These are phyloP conservation scores for Ryuthela nishihirai DNA, from an alignment of 2,888 invertebrate species.

Conservation along the genomic window DNA sequence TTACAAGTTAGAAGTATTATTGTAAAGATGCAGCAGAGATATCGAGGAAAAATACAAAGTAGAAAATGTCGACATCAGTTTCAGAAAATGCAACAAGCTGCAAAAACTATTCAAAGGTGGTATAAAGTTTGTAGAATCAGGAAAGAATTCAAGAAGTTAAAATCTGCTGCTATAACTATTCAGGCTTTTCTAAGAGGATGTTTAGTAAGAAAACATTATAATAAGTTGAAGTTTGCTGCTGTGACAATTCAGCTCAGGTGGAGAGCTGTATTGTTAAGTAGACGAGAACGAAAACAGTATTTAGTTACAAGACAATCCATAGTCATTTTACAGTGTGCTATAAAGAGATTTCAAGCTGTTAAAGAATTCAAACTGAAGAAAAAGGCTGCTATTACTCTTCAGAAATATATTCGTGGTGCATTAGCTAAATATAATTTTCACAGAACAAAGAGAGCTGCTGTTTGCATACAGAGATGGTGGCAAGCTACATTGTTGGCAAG, in stretches of 20 bases:
- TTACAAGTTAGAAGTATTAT: not conserved
- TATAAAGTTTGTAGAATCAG: not conserved
- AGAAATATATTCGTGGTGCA: slow-evolving; percentile 26
- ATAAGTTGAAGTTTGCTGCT: not conserved
- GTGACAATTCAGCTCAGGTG: not conserved
- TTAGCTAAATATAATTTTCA: slow-evolving; percentile 1
- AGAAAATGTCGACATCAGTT: not conserved
- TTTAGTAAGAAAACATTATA: not conserved
- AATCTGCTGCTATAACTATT: slow-evolving; percentile 4
- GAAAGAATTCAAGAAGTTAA: not conserved
- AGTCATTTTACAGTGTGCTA: not conserved
- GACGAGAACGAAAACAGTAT: not conserved
- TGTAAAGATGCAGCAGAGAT: slow-evolving; percentile 3
- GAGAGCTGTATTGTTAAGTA: not conserved
- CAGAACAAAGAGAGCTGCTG: slow-evolving; percentile 13
- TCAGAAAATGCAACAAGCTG: not conserved
- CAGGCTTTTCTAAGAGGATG: not conserved
- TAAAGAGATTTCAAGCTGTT: not conserved
- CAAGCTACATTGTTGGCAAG: not conserved
- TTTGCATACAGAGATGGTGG: slow-evolving; percentile 14
- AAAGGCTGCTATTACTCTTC: slow-evolving; percentile 37
- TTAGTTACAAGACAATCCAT: not conserved
- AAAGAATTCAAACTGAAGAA: not conserved
- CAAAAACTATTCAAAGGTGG: slow-evolving; percentile 1
- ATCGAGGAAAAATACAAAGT: not conserved